These are phyloP conservation scores for Chromoteleia sp. DNA, from an alignment of 2,888 invertebrate species.

Conservation along the genomic window DNA sequence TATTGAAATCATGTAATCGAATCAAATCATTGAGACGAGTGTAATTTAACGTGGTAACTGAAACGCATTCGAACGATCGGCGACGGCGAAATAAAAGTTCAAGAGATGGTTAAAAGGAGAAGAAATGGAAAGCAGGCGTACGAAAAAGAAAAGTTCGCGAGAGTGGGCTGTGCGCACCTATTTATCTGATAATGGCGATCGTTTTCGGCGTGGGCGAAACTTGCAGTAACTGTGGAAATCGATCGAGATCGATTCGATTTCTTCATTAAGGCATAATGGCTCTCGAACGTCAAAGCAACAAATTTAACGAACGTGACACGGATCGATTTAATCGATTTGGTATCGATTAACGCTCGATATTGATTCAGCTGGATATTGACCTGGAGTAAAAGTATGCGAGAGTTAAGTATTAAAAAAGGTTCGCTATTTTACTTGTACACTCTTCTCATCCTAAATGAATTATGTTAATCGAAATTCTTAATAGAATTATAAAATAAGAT, in stretches of 20 bases:
- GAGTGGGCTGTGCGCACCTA: conserved; percentile 59
- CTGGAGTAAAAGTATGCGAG: too few relatives aligned
- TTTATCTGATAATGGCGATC: conserved; percentile 64
- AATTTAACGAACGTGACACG: conserved; percentile 34
- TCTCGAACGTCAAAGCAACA: conserved; percentile 35
- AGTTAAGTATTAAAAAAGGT: too few relatives aligned
- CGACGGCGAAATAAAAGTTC: conserved; percentile 40
- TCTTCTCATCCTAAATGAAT: too few relatives aligned
- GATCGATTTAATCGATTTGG: conserved; percentile 25
- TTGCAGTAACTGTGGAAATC: conserved; percentile 60
- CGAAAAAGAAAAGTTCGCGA: conserved; percentile 37
- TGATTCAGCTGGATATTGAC: too few relatives aligned
- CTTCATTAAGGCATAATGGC: conserved; percentile 66
- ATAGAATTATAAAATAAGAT: too few relatives aligned
- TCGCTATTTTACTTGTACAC: too few relatives aligned
- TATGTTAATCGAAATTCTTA: too few relatives aligned
- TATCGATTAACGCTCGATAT: conserved; percentile 5
- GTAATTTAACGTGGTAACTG: conserved; percentile 59
- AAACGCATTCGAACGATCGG: conserved; percentile 40
- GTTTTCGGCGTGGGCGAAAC: conserved; percentile 66
- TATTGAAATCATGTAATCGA: conserved; percentile 18
- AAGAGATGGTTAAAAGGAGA: conserved; percentile 39
- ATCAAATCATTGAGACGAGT: conserved; percentile 16
- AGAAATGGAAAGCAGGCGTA: conserved; percentile 46
- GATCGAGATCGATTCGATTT: conserved; percentile 62